Evolutionary conservation across 2,888 invertebrate species (phyloP), one percentile per base, ranked within the genome.

Genomic region (Iselma pallidipennis): DNA sequence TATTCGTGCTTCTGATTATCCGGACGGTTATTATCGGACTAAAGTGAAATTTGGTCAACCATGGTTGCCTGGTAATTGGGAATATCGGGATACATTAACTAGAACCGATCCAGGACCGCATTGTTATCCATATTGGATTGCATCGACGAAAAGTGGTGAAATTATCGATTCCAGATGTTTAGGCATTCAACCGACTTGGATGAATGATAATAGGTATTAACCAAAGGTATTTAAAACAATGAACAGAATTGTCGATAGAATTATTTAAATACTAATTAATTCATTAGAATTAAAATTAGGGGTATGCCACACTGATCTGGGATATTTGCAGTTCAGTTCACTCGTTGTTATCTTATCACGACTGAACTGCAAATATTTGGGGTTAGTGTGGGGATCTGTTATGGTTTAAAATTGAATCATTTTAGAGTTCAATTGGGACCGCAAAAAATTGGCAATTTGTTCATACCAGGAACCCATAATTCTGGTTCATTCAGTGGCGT

Each of bases 181-280:
- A 23, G 89, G 89, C 76, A 91, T 92, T 65, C 89, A 91, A 76
- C 94, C 94, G 0, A 91, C 90, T 23, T 95, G 95, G 94, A 92
- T 94, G 92, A 85, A 86, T 72, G 89, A 92, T 78, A 80, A 80
- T 78, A 81, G 81, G 81, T 81, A 79, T 71, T 74, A 63, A 70
- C 72, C 16, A 76, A 81, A 67, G 79, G 80, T 79, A 80, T 78
- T 77, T 75, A 26, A 61, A 59, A 5, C 55, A 55, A 33, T 25
- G 19, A 21, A 45, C 2, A 45, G 21, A 21, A 21, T 19, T 21
- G 45, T 45, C 21, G 6, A 12, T 21, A 21, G 3, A 4, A 25
- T 25, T 4, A 25, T 25, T 25, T 3, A 25, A 6, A 25, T 3
- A 3, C 6, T 25, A 25, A 25, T 25, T 25, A 25, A 25, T 25